These are phyloP conservation scores for Microvelia longipes DNA, from an alignment of 1,140 invertebrate genomes.

Conservation along the genomic window DNA sequence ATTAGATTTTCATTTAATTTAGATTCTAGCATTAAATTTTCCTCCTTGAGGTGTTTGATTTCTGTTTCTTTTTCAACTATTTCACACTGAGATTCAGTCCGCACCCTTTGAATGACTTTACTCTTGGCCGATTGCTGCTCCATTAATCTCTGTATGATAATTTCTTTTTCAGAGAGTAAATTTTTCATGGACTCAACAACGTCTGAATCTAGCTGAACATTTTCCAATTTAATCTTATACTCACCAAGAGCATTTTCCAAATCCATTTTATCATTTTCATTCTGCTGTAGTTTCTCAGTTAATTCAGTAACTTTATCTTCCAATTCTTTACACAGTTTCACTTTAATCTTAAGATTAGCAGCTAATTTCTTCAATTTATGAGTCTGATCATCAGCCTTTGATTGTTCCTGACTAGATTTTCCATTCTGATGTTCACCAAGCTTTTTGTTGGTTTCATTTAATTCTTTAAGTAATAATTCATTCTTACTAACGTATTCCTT, in stretches of 20 bases:
- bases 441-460: conserved; percentile 18
- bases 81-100: not conserved
- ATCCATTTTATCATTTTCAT: conserved; percentile 4
- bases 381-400: conserved; percentile 21
- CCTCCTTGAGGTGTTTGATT: not conserved
- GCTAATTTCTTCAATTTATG: conserved; percentile 62
- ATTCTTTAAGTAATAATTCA: no score
- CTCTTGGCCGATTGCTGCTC: not conserved
- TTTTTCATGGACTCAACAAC: not conserved
- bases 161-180: not conserved
- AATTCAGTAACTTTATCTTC: conserved; percentile 31
- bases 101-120: not conserved
- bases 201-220: not conserved
- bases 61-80: not conserved
- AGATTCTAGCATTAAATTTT: not conserved
- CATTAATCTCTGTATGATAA: not conserved
- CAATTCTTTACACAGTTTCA: conserved; percentile 41
- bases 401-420: not conserved
- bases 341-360: conserved; percentile 54
- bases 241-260: not conserved
- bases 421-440: not conserved
- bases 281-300: not conserved
- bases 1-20: conserved; percentile 1
- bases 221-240: conserved; percentile 19
- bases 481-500: conserved; percentile 15